Percentiles rank a stretch among this genome's conserved stretches.
Evolutionary conservation across 2,113 vertebrate species (phyloP).

Genomic region (Galbula dea): DNA sequence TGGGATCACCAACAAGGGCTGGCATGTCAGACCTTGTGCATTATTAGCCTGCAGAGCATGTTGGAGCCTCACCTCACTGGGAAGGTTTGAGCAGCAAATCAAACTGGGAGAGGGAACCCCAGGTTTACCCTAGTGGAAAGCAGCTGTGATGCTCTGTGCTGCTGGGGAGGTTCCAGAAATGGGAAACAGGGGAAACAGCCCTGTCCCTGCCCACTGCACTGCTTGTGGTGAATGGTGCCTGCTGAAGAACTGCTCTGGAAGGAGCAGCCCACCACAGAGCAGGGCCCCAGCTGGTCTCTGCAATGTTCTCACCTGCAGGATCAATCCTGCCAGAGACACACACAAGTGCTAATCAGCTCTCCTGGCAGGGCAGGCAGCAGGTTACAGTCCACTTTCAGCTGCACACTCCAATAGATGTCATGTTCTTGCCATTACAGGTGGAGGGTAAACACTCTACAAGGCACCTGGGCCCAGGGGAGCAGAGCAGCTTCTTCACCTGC

Average conservation of each 20-base stretch:
- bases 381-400: slow-evolving; percentile 76
- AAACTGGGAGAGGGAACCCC: not conserved
- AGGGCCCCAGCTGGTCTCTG: slow-evolving; percentile 48
- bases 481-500: not conserved
- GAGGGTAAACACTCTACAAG: not conserved
- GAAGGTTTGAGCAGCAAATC: not conserved
- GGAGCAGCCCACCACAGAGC: not conserved
- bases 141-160: not conserved
- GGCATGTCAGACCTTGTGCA: not conserved
- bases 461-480: not conserved
- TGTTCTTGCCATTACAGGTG: slow-evolving; percentile 17
- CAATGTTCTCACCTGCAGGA: slow-evolving; percentile 63
- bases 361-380: slow-evolving; percentile 39
- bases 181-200: not conserved
- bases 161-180: not conserved
- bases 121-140: not conserved
- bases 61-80: not conserved
- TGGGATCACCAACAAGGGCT: not conserved
- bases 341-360: slow-evolving; percentile 64
- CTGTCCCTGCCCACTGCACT: not conserved
- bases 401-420: slow-evolving; percentile 63
- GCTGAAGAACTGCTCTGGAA: not conserved
- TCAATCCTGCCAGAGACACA: slow-evolving; percentile 50
- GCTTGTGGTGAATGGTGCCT: not conserved
- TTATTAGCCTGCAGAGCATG: not conserved